Evolutionary conservation across 2,888 invertebrate genomes (phyloP).

Genomic region (Diadromus collaris): DNA sequence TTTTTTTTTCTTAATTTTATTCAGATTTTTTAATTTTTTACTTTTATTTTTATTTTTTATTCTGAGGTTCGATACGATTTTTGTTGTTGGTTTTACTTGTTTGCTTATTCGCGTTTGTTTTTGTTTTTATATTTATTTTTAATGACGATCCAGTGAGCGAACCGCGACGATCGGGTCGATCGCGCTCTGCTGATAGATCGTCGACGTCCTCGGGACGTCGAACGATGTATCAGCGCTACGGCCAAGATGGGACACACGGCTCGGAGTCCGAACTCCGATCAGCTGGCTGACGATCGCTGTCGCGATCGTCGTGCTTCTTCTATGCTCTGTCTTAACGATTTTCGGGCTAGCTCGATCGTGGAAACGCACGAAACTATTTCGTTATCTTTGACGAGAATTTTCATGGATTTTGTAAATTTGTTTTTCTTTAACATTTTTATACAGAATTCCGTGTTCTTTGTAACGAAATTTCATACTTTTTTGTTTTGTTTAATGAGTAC

Average conservation of each 20-base stretch:
- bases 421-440: background rate
- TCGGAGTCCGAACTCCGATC: conserved; percentile 33
- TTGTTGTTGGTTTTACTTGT: conserved; percentile 26
- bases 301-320: background rate
- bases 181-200: background rate
- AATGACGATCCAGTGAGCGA: background rate
- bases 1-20: conserved; percentile 26
- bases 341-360: background rate
- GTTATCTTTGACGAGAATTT: background rate
- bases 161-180: background rate
- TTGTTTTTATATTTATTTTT: conserved; percentile 21
- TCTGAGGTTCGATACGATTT: conserved; percentile 10
- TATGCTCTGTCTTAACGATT: background rate
- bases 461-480: background rate
- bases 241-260: conserved; percentile 30
- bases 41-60: conserved; percentile 23
- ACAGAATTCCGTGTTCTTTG: background rate
- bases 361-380: background rate
- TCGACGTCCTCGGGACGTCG: background rate
- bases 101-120: background rate
- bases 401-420: background rate
- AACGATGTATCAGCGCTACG: background rate
- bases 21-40: too few species aligned
- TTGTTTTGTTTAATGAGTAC: background rate
- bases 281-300: conserved; percentile 5